Conservation (phyloP, 2,797 vertebrate species). For the Avahi laniger region DNA sequence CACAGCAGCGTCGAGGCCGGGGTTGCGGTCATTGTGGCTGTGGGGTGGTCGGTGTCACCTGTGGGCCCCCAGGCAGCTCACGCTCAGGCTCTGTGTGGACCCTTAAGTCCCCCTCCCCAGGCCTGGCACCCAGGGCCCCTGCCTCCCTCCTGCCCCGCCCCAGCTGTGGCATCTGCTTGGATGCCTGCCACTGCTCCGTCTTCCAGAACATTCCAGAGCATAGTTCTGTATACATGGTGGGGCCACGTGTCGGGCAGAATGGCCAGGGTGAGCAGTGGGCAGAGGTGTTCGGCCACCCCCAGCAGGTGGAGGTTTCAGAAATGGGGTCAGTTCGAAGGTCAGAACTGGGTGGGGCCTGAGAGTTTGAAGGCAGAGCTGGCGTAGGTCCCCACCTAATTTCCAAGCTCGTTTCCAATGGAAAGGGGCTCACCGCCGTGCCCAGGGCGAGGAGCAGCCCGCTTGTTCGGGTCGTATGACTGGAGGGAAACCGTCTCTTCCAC, state of each 20-base stretch:
- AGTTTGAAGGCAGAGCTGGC: not conserved
- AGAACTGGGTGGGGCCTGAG: not conserved
- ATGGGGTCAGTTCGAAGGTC: not conserved
- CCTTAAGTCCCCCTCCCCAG: fast-evolving
- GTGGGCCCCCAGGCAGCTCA: not conserved
- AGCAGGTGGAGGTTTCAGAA: not conserved
- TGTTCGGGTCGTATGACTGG: not conserved
- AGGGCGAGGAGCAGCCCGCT: not conserved
- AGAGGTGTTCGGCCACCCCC: too few relatives aligned
- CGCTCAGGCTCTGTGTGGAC: too few relatives aligned
- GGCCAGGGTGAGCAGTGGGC: not conserved
- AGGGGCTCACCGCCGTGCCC: not conserved
- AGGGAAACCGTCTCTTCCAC: too few relatives aligned
- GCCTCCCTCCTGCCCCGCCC: not conserved
- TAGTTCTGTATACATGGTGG: not conserved
- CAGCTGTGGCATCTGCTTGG: not conserved
- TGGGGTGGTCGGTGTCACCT: not conserved
- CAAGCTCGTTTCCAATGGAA: not conserved
- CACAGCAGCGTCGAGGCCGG: not conserved
- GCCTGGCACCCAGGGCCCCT: not conserved
- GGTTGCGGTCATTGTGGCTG: fast-evolving
- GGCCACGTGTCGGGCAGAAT: not conserved
- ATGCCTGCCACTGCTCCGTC: not conserved
- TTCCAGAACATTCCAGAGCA: not conserved
- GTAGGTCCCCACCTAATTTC: not conserved